Evolutionary conservation across 1,140 invertebrate genomes (phyloP).

Genomic region (Drosophila dunni): DNA sequence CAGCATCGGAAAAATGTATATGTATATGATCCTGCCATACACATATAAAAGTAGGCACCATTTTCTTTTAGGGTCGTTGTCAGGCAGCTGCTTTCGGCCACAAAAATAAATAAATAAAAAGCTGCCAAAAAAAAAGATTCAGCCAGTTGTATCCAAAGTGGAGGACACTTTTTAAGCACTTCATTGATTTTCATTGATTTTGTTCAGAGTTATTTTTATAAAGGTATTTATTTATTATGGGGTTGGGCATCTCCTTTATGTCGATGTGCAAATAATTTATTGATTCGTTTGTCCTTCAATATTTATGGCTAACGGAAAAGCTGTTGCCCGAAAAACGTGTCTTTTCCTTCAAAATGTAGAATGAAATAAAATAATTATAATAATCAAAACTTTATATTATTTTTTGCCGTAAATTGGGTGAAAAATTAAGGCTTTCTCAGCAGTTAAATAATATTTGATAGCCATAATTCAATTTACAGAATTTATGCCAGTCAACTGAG

Average conservation of each 20-base stretch:
- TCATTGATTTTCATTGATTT: constrained; percentile 80
- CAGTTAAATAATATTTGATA: no score
- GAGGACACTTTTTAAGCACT: constrained; percentile 52
- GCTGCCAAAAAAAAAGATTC: constrained; percentile 27
- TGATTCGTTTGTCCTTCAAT: constrained; percentile 52
- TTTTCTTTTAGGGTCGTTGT: constrained; percentile 12
- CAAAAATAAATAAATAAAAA: constrained; percentile 32
- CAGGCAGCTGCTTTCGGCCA: constrained; percentile 30
- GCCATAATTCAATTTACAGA: no score
- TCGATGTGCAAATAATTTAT: constrained; percentile 52
- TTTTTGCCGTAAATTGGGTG: no score
- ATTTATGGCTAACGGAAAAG: constrained; percentile 18
- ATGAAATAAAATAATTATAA: no score
- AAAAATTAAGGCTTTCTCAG: no score
- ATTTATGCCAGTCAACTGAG: background rate
- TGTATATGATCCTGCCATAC: background rate
- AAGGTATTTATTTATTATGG: constrained; percentile 35
- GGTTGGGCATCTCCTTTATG: constrained; percentile 26
- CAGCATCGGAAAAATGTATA: constrained; percentile 21
- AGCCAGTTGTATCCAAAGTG: background rate
- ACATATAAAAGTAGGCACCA: background rate
- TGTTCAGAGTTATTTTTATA: constrained; percentile 63
- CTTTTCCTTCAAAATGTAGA: no score
- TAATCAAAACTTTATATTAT: no score
- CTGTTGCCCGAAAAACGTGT: background rate